A percentile compares a stretch with the other conserved stretches of the same genome.
phyloP scores from a whole-genome alignment of 2,797 vertebrate genomes.

The Liasis olivaceus region DNA sequence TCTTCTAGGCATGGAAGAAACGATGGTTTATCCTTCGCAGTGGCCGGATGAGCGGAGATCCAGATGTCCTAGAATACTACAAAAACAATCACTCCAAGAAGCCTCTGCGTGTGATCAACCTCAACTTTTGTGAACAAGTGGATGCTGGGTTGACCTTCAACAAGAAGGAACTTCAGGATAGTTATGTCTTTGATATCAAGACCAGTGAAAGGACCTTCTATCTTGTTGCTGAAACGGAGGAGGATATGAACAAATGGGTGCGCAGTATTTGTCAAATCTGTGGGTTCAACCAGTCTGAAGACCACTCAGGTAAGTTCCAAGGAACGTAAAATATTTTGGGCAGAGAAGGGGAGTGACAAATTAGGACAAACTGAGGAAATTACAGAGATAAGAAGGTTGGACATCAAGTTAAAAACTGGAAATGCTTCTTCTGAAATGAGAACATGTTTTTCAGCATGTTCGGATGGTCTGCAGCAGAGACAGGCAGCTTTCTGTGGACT shows the following conservation, averaged over 20 bases:
- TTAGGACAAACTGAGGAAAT: background rate
- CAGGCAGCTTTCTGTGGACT: background rate
- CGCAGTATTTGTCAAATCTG: conserved; percentile 98
- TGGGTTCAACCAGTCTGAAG: conserved; percentile 97
- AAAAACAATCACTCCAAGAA: conserved; percentile 98
- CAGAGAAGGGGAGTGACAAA: fast-evolving
- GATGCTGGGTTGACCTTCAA: conserved; percentile 96
- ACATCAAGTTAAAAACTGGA: background rate
- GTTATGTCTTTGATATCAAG: conserved; percentile 98
- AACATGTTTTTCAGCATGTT: background rate
- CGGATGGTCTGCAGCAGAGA: background rate
- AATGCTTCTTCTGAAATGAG: background rate
- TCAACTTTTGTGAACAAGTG: conserved; percentile 97
- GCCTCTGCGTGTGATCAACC: conserved; percentile 93
- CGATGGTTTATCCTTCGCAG: conserved; percentile 98
- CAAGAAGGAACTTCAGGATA: conserved; percentile 98
- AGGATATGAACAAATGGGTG: conserved; percentile 99
- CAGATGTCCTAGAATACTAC: conserved; percentile 96
- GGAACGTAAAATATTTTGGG: background rate
- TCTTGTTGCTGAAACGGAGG: conserved; percentile 95
- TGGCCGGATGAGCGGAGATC: conserved; percentile 96
- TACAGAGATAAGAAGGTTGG: background rate
- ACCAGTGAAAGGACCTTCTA: conserved; percentile 98
- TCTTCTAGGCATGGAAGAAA: conserved; percentile 94
- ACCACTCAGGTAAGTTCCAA: conserved; percentile 82